These are phyloP conservation scores for Drosophila conformis DNA, from an alignment of 2,888 invertebrate genomes.

Conservation along the genomic window DNA sequence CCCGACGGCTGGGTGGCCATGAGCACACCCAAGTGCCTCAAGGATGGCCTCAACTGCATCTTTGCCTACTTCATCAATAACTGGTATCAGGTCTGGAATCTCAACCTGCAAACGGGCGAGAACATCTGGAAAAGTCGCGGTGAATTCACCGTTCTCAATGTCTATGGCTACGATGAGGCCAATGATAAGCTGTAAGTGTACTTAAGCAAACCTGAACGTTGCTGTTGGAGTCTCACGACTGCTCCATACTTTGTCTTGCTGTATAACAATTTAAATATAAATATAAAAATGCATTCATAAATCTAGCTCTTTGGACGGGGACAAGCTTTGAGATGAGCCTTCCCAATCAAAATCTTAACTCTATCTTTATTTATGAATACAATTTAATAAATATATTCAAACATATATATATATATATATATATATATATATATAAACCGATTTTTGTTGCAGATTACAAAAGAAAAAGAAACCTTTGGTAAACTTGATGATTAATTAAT, in stretches of 20 bases:
- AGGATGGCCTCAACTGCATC: slow-evolving; percentile 70
- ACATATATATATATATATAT: too few species aligned
- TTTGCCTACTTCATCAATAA: slow-evolving; percentile 85
- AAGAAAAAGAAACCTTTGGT: not conserved
- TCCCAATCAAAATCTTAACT: not conserved
- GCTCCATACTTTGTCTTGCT: not conserved
- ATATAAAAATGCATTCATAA: not conserved
- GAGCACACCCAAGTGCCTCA: slow-evolving; percentile 85
- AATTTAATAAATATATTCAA: not conserved
- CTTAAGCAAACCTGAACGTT: not conserved
- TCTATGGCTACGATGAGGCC: slow-evolving; percentile 88
- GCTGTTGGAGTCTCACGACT: not conserved
- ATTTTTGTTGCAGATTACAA: not conserved
- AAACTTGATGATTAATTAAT: not conserved
- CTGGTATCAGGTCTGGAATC: slow-evolving; percentile 85
- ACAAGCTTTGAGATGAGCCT: not conserved
- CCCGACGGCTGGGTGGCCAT: slow-evolving; percentile 90
- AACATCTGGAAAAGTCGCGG: slow-evolving; percentile 83
- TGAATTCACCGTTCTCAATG: slow-evolving; percentile 87
- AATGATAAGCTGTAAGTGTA: slow-evolving; percentile 86
- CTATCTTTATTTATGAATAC: too few species aligned
- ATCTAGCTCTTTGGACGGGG: not conserved
- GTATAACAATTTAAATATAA: not conserved
- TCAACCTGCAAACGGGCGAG: slow-evolving; percentile 76
- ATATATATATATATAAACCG: not conserved